Base-by-base conservation (phyloP, 2,888 invertebrate species). In the Amaurobius ferox region DNA sequence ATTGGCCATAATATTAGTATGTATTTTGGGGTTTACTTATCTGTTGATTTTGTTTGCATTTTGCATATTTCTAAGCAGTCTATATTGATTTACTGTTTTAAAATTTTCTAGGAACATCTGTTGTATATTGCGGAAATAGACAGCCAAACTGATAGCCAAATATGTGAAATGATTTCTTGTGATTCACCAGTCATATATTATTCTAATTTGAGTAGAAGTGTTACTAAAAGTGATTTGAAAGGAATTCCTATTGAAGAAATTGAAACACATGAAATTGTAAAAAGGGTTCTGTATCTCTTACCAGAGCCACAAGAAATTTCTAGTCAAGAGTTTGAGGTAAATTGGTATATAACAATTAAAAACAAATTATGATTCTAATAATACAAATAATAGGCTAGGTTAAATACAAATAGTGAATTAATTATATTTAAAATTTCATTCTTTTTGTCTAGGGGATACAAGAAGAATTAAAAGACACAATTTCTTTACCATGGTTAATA, bases 1-100 rank as follows among this genome's bases (percentile, higher is more conserved):
- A 91, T 92, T 96, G 40, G 94, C 95, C 68, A 94, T 94, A 72
- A 94, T 94, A 91, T 93, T 97, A 93, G 96, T 95, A 92, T 93
- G 93, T 40, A 44, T 39, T 29, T 64, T 44, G n/a, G n/a, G n/a
- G n/a, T 30, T 26, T 29, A 5, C n/a, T 11, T 44, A 11, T 44
- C 44, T 44, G 9, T 11, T 16, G 16, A 11, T 44, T 44, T 44
- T 11, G 6, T 35, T 11, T 35, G 35, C 11, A 7, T 35, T 35
- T n/a, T n/a, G n/a, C n/a, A n/a, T n/a, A n/a, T n/a, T n/a, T n/a
- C n/a, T n/a, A n/a, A n/a, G n/a, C n/a, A n/a, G n/a, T n/a, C n/a
- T n/a, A n/a, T n/a, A n/a, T n/a, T n/a, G n/a, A n/a, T n/a, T n/a
- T n/a, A n/a, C n/a, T n/a, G n/a, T 19, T 5, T 67, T 1, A 1